These are phyloP conservation scores for Ptiloglossa arizonensis DNA, from an alignment of 1,140 invertebrate species.

Conservation along the genomic window DNA sequence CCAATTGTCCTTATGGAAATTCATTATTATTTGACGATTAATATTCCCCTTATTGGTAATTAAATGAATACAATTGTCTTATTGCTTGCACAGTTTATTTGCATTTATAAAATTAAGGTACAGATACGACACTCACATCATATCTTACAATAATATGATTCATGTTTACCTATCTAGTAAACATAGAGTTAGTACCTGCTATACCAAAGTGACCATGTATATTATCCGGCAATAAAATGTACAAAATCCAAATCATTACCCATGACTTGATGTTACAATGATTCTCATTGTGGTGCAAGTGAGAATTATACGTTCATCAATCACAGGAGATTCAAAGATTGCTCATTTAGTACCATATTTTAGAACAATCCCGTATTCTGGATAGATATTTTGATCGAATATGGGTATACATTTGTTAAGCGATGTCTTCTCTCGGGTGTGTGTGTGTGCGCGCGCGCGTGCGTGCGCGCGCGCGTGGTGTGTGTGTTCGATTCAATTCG, in stretches of 20 bases:
- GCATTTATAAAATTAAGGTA: slow-evolving; percentile 76
- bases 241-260: slow-evolving; percentile 63
- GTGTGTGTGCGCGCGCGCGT: no score
- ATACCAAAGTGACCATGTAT: slow-evolving; percentile 60
- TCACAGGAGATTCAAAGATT: slow-evolving; percentile 65
- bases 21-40: no score
- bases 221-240: slow-evolving; percentile 60
- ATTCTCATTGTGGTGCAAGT: slow-evolving; percentile 74
- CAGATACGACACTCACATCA: slow-evolving; percentile 67
- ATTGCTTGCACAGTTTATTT: slow-evolving; percentile 76
- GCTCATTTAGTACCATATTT: slow-evolving; percentile 44
- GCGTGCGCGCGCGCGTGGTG: no score
- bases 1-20: background rate
- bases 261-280: slow-evolving; percentile 63
- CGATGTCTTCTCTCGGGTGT: background rate
- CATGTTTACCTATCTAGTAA: slow-evolving; percentile 58
- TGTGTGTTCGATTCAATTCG: background rate
- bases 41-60: background rate
- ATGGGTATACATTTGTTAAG: background rate
- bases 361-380: slow-evolving; percentile 10
- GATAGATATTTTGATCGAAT: background rate
- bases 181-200: slow-evolving; percentile 58
- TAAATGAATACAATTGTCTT: background rate
- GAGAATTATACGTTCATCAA: slow-evolving; percentile 64
- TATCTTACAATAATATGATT: slow-evolving; percentile 52